Percentiles rank a stretch among this genome's conserved stretches.
Evolutionary conservation across 2,113 vertebrate species (phyloP).

Genomic region (Mastomys natalensis): DNA sequence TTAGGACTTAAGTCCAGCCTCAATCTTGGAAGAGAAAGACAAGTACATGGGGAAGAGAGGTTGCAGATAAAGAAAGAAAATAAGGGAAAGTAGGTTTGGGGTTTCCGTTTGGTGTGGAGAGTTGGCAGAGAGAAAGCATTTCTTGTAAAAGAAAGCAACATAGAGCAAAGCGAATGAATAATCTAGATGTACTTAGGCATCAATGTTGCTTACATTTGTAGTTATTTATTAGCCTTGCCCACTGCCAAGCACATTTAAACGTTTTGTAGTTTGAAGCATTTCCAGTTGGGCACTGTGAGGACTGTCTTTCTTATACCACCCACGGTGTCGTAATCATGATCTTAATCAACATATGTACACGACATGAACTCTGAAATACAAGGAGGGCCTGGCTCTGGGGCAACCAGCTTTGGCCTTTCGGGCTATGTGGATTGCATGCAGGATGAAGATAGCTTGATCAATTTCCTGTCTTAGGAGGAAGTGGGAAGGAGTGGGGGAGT

Average conservation of each 20-base stretch:
- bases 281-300: slow-evolving; percentile 7
- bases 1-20: background rate
- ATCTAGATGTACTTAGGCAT: slow-evolving; percentile 51
- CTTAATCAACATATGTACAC: background rate
- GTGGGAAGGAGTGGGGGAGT: background rate
- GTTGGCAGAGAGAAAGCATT: slow-evolving; percentile 32
- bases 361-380: slow-evolving; percentile 50
- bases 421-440: slow-evolving; percentile 35
- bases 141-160: slow-evolving; percentile 45
- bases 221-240: slow-evolving; percentile 39
- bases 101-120: slow-evolving; percentile 41
- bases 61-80: slow-evolving; percentile 44
- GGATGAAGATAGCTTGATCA: slow-evolving; percentile 48
- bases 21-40: background rate
- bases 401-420: background rate
- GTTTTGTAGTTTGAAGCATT: slow-evolving; percentile 28
- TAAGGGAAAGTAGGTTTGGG: background rate
- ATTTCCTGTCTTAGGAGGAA: slow-evolving; percentile 72
- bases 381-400: slow-evolving; percentile 9
- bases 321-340: slow-evolving; percentile 39
- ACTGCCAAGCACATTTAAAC: slow-evolving; percentile 56
- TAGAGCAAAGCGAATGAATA: slow-evolving; percentile 45
- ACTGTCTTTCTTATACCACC: slow-evolving; percentile 55
- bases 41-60: background rate
- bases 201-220: slow-evolving; percentile 36